A percentile compares a stretch with the other conserved stretches of the same genome.
These are phyloP conservation scores for Stratiomys singularior DNA, from an alignment of 2,888 invertebrate genomes.

Conservation along the genomic window DNA sequence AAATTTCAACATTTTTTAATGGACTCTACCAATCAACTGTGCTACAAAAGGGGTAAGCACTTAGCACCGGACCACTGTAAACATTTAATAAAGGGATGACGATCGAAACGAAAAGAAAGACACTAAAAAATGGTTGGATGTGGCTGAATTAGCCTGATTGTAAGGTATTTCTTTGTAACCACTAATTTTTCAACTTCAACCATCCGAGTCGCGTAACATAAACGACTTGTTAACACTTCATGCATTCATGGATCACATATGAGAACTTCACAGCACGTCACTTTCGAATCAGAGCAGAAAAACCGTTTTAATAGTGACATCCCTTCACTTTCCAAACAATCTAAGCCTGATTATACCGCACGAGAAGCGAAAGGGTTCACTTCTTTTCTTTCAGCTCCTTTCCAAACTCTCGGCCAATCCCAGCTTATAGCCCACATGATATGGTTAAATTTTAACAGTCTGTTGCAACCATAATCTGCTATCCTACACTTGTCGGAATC, in stretches of 20 bases:
- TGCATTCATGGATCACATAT: not conserved
- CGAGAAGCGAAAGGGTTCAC: not conserved
- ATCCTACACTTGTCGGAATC: not conserved
- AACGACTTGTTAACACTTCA: not conserved
- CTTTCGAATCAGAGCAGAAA: not conserved
- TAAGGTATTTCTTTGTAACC: too few species aligned
- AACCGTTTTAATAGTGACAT: not conserved
- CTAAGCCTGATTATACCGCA: not conserved
- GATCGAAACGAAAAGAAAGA: not conserved
- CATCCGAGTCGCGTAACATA: not conserved
- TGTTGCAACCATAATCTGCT: not conserved
- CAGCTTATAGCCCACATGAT: slow-evolving; percentile 20
- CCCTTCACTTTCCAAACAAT: not conserved
- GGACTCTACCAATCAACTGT: too few species aligned
- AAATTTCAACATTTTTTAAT: slow-evolving; percentile 2
- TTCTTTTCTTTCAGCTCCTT: not conserved
- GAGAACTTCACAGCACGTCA: not conserved
- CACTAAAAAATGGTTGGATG: not conserved
- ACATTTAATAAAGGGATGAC: not conserved
- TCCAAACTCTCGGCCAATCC: not conserved
- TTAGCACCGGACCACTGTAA: too few species aligned
- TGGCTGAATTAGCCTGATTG: too few species aligned
- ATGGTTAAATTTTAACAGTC: slow-evolving; percentile 6
- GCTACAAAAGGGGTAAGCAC: too few species aligned
- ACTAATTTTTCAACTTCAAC: too few species aligned